A percentile compares a stretch with the other conserved stretches of the same genome.
Evolutionary conservation across 2,113 vertebrate species (phyloP).

Genomic region (Ranitomeya variabilis): DNA sequence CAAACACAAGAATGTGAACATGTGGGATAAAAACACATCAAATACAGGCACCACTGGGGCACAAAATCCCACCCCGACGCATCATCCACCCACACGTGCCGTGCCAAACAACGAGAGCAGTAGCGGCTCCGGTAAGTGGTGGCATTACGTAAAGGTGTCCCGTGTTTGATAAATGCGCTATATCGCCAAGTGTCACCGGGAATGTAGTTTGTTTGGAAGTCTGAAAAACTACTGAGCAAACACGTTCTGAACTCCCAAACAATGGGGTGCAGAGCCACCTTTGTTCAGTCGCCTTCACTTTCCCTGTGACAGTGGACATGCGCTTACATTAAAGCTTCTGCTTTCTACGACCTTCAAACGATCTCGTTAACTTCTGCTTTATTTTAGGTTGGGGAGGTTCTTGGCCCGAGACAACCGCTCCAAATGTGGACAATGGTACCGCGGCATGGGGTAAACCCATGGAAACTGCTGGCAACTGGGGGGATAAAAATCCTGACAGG

Average conservation of each 20-base stretch:
- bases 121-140: constrained; percentile 71
- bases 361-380: constrained; percentile 42
- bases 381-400: constrained; percentile 85
- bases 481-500: constrained; percentile 75
- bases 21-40: constrained; percentile 88
- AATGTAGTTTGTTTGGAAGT: no score
- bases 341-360: neutral
- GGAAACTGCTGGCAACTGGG: constrained; percentile 84
- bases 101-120: constrained; percentile 76
- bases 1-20: constrained; percentile 87
- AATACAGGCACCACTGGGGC: constrained; percentile 72
- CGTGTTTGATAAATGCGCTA: no score
- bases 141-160: no score
- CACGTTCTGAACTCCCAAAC: no score
- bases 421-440: constrained; percentile 92
- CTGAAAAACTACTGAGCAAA: no score
- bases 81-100: constrained; percentile 75
- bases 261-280: no score
- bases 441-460: constrained; percentile 94
- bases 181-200: no score
- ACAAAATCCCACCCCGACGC: constrained; percentile 77
- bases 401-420: constrained; percentile 81
- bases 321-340: neutral
- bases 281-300: neutral
- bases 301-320: no score